Evolutionary conservation across 30 jellyfish, hydroid and myxozoan genomes (phyloP), one percentile per base, ranked within the genome.

Genomic region (Pelagia noctiluca): DNA sequence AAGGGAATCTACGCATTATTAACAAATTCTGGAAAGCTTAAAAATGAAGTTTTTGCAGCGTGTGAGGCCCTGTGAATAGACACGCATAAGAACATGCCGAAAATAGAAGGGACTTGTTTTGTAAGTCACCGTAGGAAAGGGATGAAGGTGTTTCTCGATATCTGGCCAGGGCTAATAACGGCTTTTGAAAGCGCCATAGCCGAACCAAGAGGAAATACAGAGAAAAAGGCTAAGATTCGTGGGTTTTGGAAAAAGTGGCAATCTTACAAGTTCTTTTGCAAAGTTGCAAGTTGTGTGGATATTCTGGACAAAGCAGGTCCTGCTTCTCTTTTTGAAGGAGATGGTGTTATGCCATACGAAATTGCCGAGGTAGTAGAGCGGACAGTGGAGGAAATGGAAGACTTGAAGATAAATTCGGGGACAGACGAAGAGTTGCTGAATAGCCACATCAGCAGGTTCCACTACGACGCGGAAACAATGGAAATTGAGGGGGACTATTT

Each of bases 1-100:
- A 32, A 30, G 47, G 34, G 78, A 8, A 75, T 37, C 38, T 85
- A 73, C 25, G 10, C 37, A 28, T 34, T 85, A 50, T 73, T 85
- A 35, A 85, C 38, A 73, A 85, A 75, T 57, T 85, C 95, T 38
- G 92, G 90, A 11, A 82, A 82, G 47, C 4, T 80, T 16, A 68
- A 32, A 23, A 69, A 75, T 23, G 79, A 82, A 5, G 84, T 49
- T 38, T 13, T 37, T 5, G 83, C 84, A 1, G 94, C 94, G 8
- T 53, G 88, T 31, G 36, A 71, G 28, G 89, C 82, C 25, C 22
- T 84, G 12, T 23, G 67, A 10, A 82, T 82, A 0, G 65, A 35
- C 12, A 50, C 47, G 16, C 36, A 80, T 31, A 64, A 38, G 48
- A 64, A 64, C 22, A 16, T 76, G 11, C 84, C 82, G 19, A 82